Conservation (phyloP, 2,888 invertebrate species). For the Serripes groenlandicus region DNA sequence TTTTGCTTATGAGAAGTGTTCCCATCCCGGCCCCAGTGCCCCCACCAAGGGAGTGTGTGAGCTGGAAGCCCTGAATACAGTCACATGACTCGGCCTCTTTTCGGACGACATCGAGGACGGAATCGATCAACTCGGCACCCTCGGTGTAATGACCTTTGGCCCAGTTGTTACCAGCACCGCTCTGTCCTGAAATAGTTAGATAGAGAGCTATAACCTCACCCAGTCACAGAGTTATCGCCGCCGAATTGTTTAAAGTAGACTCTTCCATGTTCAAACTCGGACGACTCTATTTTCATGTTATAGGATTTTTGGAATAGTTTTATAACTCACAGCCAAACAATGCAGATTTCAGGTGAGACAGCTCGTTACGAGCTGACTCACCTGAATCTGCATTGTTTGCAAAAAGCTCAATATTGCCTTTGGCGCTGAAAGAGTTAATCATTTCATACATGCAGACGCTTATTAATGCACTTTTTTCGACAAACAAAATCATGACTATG, state of each 20-base stretch:
- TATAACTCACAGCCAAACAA: no score
- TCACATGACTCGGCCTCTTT: constrained; percentile 85
- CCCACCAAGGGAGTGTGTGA: constrained; percentile 88
- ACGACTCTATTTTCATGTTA: no score
- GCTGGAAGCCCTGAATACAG: constrained; percentile 85
- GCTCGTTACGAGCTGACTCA: not conserved
- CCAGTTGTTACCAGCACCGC: constrained; percentile 78
- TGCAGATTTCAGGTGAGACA: not conserved
- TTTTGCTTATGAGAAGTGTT: constrained; percentile 76
- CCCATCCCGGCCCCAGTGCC: constrained; percentile 80
- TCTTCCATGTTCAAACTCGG: no score
- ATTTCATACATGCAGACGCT: no score
- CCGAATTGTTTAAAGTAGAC: no score
- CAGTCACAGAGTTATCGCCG: no score
- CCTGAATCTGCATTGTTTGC: not conserved
- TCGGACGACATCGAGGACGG: constrained; percentile 84
- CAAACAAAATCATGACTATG: no score
- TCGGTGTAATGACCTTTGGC: constrained; percentile 81
- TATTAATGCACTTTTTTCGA: no score
- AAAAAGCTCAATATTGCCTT: no score
- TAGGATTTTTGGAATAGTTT: no score
- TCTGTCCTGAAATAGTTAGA: constrained; percentile 77
- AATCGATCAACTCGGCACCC: constrained; percentile 85
- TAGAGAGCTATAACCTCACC: no score
- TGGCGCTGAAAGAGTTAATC: no score